phyloP scores from a whole-genome alignment of 1,140 invertebrate species.

The Euschistus heros region DNA sequence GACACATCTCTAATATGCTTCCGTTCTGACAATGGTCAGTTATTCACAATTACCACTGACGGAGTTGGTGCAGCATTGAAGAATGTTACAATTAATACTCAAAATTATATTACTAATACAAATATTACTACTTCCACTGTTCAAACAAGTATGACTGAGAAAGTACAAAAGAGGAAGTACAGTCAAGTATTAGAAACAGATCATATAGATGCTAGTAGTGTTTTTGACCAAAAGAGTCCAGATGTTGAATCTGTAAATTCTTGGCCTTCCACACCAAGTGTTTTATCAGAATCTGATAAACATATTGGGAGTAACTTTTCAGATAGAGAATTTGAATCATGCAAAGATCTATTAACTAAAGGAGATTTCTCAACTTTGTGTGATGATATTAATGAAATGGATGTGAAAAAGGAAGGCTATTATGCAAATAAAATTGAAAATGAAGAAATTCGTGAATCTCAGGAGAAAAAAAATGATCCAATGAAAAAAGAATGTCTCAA shows the following conservation, averaged over 20 bases:
- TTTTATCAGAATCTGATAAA: slow-evolving; percentile 9
- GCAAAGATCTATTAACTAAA: slow-evolving; percentile 21
- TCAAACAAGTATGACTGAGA: slow-evolving; percentile 5
- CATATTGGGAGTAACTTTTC: not conserved
- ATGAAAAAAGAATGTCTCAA: slow-evolving; percentile 1
- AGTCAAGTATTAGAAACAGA: slow-evolving; percentile 3
- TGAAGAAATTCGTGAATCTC: not conserved
- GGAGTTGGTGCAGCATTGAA: not conserved
- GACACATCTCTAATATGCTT: slow-evolving; percentile 15
- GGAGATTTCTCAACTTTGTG: slow-evolving; percentile 21
- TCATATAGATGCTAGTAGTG: not conserved
- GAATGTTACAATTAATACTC: slow-evolving; percentile 21
- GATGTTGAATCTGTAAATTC: slow-evolving; percentile 2
- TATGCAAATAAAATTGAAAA: not conserved
- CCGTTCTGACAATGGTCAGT: slow-evolving; percentile 17
- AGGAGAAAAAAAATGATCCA: not conserved
- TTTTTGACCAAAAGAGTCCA: not conserved
- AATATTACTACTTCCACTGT: slow-evolving; percentile 12
- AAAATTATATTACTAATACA: slow-evolving; percentile 21
- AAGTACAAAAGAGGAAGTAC: slow-evolving; percentile 13
- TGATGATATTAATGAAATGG: slow-evolving; percentile 20
- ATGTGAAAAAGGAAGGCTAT: slow-evolving; percentile 7
- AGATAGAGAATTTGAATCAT: slow-evolving; percentile 22
- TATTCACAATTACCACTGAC: slow-evolving; percentile 12
- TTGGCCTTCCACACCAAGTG: slow-evolving; percentile 13